A percentile compares a stretch with the other conserved stretches of the same genome.
These are phyloP conservation scores for Pygoscelis antarcticus DNA, from an alignment of 2,113 vertebrate species.

Conservation along the genomic window DNA sequence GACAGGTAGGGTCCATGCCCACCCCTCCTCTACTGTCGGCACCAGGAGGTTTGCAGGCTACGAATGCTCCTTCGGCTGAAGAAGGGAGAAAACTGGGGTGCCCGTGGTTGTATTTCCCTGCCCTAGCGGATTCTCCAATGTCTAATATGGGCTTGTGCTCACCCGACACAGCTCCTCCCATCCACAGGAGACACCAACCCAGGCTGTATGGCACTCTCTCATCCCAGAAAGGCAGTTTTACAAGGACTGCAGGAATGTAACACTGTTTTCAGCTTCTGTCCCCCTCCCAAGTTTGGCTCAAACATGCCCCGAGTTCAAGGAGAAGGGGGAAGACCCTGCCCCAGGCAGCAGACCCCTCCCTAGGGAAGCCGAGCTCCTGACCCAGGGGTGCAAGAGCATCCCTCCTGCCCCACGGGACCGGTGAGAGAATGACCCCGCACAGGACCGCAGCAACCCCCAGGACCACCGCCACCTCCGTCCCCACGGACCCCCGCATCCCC, in stretches of 20 bases:
- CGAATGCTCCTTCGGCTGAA: not conserved
- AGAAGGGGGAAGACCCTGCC: not conserved
- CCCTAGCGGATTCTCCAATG: not conserved
- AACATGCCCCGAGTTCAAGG: not conserved
- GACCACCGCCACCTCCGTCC: not conserved
- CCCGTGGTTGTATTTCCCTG: not conserved
- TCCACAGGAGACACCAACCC: not conserved
- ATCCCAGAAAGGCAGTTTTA: constrained; percentile 26
- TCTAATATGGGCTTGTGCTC: not conserved
- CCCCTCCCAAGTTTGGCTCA: not conserved
- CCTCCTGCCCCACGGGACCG: accelerated
- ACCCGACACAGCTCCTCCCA: not conserved
- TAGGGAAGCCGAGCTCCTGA: not conserved
- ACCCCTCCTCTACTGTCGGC: not conserved
- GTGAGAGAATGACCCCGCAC: not conserved
- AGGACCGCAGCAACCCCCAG: accelerated
- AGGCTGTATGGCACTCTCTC: not conserved
- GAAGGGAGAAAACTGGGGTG: not conserved
- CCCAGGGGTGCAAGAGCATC: not conserved
- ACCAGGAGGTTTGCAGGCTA: not conserved
- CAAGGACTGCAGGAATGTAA: not conserved
- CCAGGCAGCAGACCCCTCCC: not conserved
- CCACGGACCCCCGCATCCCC: not conserved
- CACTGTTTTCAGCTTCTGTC: not conserved
- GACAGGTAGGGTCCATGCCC: not conserved